Percentiles rank a stretch among this genome's conserved stretches.
Conservation (phyloP, 2,797 vertebrate species). For the Phalloptychus januarius region DNA sequence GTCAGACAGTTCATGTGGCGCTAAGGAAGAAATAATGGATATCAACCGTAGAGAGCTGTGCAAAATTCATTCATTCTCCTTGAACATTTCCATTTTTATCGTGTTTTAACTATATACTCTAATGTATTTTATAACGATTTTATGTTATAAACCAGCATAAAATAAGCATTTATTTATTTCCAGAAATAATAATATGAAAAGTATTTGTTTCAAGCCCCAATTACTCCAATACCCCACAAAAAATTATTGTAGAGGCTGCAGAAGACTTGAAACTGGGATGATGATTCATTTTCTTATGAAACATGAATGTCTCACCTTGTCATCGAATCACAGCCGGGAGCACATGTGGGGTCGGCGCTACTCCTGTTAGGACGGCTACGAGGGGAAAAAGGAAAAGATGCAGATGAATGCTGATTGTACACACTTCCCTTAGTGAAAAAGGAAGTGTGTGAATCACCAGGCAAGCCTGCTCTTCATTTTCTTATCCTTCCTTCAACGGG, state of each 20-base stretch:
- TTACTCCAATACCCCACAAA: neutral
- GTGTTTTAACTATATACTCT: neutral
- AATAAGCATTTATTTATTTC: neutral
- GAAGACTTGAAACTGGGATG: neutral
- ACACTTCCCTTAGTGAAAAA: slow-evolving; percentile 49
- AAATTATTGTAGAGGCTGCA: neutral
- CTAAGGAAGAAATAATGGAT: neutral
- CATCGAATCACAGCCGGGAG: slow-evolving; percentile 32
- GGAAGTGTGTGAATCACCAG: slow-evolving; percentile 26
- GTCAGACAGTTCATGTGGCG: slow-evolving; percentile 32
- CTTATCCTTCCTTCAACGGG: slow-evolving; percentile 29
- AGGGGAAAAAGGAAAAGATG: slow-evolving; percentile 8
- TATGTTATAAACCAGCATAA: neutral
- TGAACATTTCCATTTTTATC: neutral
- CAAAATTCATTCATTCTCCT: neutral
- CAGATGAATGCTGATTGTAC: slow-evolving; percentile 61
- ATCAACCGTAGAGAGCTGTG: neutral
- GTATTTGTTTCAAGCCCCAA: neutral
- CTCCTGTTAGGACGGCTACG: slow-evolving; percentile 36
- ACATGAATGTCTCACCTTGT: slow-evolving; percentile 39
- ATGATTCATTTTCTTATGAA: slow-evolving; percentile 6
- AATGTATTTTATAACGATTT: neutral
- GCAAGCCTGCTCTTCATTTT: slow-evolving; percentile 38
- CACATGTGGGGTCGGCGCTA: slow-evolving; percentile 35
- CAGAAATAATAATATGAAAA: neutral